phyloP scores from a whole-genome alignment of 2,113 vertebrate genomes.

The Chamaetylas fuelleborni region DNA sequence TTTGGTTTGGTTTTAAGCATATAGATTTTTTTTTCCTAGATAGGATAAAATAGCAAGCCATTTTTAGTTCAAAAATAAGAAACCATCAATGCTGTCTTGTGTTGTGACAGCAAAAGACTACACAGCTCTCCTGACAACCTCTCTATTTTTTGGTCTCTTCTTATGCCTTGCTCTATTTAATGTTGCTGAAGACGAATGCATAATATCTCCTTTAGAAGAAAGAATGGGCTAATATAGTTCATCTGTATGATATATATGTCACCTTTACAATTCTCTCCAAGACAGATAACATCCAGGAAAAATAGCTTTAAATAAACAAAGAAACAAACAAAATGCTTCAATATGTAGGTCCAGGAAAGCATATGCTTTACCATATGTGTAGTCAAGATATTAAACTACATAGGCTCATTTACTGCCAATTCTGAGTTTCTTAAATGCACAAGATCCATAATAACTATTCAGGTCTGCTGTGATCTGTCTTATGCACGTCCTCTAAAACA shows the following conservation, averaged over 20 bases:
- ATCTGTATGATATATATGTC: background rate
- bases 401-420: background rate
- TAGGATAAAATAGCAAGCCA: background rate
- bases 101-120: background rate
- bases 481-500: background rate
- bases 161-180: background rate
- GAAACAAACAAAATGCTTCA: background rate
- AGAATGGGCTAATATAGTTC: background rate
- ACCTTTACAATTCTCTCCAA: background rate
- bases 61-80: background rate
- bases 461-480: background rate
- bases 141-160: background rate
- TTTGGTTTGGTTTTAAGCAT: background rate
- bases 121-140: background rate
- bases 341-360: background rate
- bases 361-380: background rate
- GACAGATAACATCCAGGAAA: background rate
- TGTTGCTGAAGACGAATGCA: background rate
- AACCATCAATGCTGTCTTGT: background rate
- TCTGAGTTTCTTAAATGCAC: background rate
- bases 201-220: background rate
- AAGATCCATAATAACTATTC: background rate
- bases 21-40: background rate
- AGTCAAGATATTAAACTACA: background rate
- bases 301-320: background rate